These are phyloP conservation scores for Drosophila serrata DNA, from an alignment of 1,140 invertebrate genomes.

Conservation along the genomic window DNA sequence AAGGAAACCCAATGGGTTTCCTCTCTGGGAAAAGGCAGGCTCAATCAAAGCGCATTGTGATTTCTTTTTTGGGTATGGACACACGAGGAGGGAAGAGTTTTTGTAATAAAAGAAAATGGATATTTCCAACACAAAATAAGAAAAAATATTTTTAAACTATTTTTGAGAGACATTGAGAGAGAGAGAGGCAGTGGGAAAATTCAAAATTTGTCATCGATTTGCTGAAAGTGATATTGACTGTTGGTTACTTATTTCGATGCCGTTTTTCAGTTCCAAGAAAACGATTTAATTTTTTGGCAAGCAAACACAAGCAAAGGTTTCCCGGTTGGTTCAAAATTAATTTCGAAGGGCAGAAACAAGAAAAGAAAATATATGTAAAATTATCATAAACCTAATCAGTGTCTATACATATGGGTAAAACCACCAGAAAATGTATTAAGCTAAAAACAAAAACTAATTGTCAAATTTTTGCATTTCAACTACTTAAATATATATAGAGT, in stretches of 20 bases:
- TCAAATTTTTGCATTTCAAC: slow-evolving; percentile 78
- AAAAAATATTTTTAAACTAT: slow-evolving; percentile 66
- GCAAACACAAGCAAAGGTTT: slow-evolving; percentile 37
- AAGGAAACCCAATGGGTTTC: slow-evolving; percentile 1
- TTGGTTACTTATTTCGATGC: slow-evolving; percentile 67
- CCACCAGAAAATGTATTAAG: slow-evolving; percentile 58
- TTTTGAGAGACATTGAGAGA: slow-evolving; percentile 46
- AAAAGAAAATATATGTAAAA: slow-evolving; percentile 13
- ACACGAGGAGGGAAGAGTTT: slow-evolving; percentile 15
- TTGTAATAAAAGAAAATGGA: slow-evolving; percentile 46
- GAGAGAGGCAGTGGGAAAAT: too few species aligned
- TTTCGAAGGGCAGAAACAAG: slow-evolving; percentile 11
- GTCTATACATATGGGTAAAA: slow-evolving; percentile 52
- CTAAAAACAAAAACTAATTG: slow-evolving; percentile 51
- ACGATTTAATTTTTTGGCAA: slow-evolving; percentile 24
- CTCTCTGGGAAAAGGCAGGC: slow-evolving; percentile 68
- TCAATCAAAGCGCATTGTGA: slow-evolving; percentile 85
- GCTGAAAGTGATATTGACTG: slow-evolving; percentile 80
- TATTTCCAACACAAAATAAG: slow-evolving; percentile 41
- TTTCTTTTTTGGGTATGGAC: slow-evolving; percentile 61
- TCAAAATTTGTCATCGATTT: slow-evolving; percentile 78
- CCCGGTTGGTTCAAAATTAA: slow-evolving; percentile 39
- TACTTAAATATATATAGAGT: slow-evolving; percentile 51
- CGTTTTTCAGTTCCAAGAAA: slow-evolving; percentile 44
- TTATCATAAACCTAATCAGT: slow-evolving; percentile 49